Evolutionary conservation across 2,888 invertebrate species (phyloP).

Genomic region (Euproctis similis): DNA sequence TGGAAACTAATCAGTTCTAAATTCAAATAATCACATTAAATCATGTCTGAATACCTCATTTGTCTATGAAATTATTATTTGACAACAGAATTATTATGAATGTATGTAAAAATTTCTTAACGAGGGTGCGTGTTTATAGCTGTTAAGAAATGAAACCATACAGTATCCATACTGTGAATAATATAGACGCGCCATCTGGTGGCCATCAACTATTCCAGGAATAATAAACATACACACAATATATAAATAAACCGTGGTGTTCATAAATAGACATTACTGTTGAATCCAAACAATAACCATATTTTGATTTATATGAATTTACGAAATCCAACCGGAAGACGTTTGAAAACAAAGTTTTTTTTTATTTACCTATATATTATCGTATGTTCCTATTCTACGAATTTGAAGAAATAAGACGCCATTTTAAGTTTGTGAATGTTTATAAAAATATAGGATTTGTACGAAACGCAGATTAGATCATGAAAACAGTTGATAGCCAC

Average conservation of each 20-base stretch:
- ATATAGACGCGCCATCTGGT: slow-evolving; percentile 63
- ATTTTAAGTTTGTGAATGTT: too few species aligned
- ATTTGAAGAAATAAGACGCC: too few species aligned
- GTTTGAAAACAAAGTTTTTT: slow-evolving; percentile 1
- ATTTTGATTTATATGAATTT: slow-evolving; percentile 20
- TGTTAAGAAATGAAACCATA: slow-evolving; percentile 59
- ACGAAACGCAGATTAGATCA: too few species aligned
- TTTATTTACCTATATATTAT: too few species aligned
- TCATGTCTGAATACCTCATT: too few species aligned
- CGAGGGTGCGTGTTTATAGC: slow-evolving; percentile 60
- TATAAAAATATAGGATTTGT: too few species aligned
- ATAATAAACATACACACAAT: slow-evolving; percentile 65
- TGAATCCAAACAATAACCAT: slow-evolving; percentile 42
- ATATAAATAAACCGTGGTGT: slow-evolving; percentile 61
- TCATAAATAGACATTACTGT: slow-evolving; percentile 54
- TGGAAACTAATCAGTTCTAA: too few species aligned
- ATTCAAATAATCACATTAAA: too few species aligned
- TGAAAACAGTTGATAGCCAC: too few species aligned
- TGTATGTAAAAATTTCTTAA: slow-evolving; percentile 58
- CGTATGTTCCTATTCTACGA: too few species aligned
- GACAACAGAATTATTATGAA: slow-evolving; percentile 8
- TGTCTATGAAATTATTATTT: slow-evolving; percentile 3
- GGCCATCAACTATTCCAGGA: slow-evolving; percentile 62
- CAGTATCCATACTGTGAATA: slow-evolving; percentile 44
- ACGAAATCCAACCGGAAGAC: slow-evolving; percentile 5